Base-by-base conservation (phyloP, 2,113 vertebrate species). In the Ciconia boyciana region DNA sequence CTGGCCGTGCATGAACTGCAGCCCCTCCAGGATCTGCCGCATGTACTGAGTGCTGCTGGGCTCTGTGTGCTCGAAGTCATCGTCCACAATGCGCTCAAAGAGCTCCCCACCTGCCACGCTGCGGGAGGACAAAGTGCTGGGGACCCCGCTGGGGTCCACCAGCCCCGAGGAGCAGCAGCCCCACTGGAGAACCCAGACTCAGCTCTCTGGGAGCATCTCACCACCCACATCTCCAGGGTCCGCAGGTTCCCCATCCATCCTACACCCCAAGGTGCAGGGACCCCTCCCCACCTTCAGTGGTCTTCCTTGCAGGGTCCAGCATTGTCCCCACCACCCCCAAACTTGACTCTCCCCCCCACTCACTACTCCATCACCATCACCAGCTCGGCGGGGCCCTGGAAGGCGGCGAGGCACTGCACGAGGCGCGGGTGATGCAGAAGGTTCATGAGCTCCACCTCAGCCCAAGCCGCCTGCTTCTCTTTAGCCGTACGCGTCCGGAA, bases 341-440 rank as follows among this genome's bases (percentile, higher is more conserved):
- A 15, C 31, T 3, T 9, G 26, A 3, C 28, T 28, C 9, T 4
- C 1, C 26, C 54, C 83, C 2, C 1, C 16, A 98, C 99, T 98
- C 94, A 99, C 99, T 98, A 99, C 72, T 99, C 99, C 98, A 99
- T 98, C 93, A 99, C 98, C 98, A 99, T 98, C 94, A 98, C 98
- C 31, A 98, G 94, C 96, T 98, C 97, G 0, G 93, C 2, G 11
- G 95, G 97, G 3, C 95, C 96, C 90, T 98, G 98, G 36, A 98
- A 99, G 69, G 98, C 99, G 0, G 97, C 98, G 20, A 99, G 94
- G 93, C 98, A 99, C 80, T 98, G 98, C 79, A 98, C 99, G 6
- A 99, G 98, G 75, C 98, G 98, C 0, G 98, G 98, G 90, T 99
- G 99, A 8, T 98, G 98, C 74, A 99, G 98, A 51, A 95, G 95